Evolutionary conservation across 1,140 invertebrate genomes (phyloP), one percentile per base, ranked within the genome.

Genomic region (Procambarus virginalis): DNA sequence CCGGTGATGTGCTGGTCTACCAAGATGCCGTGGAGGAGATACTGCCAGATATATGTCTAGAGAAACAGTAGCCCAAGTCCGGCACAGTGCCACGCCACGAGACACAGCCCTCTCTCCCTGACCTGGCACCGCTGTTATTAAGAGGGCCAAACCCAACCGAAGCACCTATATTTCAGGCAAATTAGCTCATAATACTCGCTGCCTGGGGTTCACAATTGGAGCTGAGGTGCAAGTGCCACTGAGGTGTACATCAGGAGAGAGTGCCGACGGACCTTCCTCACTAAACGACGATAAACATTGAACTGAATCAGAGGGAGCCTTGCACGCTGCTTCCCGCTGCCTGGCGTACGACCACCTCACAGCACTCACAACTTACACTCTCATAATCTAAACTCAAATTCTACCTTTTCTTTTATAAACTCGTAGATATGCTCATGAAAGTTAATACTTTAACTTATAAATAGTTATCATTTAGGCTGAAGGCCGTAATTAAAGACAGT

Each of bases 211-310:
- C 68, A 73, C 20, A 22, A n/a, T 8, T 8, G 22, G 3, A 34
- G 68, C 8, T 0, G 6, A 34, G 4, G 68, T 34, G 20, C 5
- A 4, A 34, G 22, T 34, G 68, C 68, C 68, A 73, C 68, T 73
- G 68, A 73, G 22, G n/a, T 73, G 14, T 73, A 34, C 6, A 10
- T 6, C n/a, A 73, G 14, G 68, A 20, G 20, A 14, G n/a, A 73
- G n/a, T 22, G 22, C 68, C 22, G 34, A 34, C 68, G 8, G 10
- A 8, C 68, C 68, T 73, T 73, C 68, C 68, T 73, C 68, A 34
- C 68, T 73, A 34, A 73, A 73, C 68, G 22, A 73, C n/a, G 34
- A 73, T 73, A 73, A 73, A 73, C 68, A 73, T 73, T 73, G 68
- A 73, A 73, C 68, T 73, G 68, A 73, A 22, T 73, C 68, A 73